Conservation (phyloP, 2,797 vertebrate genomes). For the Hoplostethus mediterraneus region DNA sequence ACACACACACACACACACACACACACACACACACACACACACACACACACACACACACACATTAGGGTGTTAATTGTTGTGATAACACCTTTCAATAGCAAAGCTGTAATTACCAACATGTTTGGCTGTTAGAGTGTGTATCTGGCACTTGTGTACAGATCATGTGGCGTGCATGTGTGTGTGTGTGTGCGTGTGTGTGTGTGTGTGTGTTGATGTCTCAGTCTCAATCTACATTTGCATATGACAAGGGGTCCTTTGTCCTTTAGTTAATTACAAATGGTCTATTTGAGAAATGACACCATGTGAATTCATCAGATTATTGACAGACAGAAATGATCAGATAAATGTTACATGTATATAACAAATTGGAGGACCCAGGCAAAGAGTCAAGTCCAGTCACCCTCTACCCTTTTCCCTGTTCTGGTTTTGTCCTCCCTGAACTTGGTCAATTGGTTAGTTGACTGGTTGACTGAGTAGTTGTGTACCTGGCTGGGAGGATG, state of each 20-base stretch:
- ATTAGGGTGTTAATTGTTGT: conserved; percentile 89
- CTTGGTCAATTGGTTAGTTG: background rate
- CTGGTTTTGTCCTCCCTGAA: background rate
- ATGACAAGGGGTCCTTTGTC: conserved; percentile 61
- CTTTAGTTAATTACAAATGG: conserved; percentile 54
- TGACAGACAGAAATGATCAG: background rate
- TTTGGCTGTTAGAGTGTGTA: conserved; percentile 84
- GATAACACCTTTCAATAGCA: conserved; percentile 88
- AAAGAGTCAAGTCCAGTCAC: conserved; percentile 14
- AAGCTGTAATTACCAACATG: conserved; percentile 88
- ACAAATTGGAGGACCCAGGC: conserved; percentile 1
- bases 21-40: conserved; percentile 30
- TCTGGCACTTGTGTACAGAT: conserved; percentile 78
- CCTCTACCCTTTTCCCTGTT: background rate
- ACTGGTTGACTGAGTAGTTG: too few species aligned
- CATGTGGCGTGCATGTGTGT: conserved; percentile 61
- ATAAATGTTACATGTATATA: background rate
- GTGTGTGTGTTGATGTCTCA: conserved; percentile 64
- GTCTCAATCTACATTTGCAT: conserved; percentile 63
- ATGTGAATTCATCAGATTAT: background rate
- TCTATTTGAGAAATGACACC: conserved; percentile 26
- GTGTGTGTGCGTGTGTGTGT: conserved; percentile 44
- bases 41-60: conserved; percentile 49
- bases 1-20: conserved; percentile 59
- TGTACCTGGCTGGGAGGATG: too few species aligned